Percentiles rank a stretch among this genome's conserved stretches.
Evolutionary conservation across 2,888 invertebrate species (phyloP).

Genomic region (Tromatobia lineatoria): DNA sequence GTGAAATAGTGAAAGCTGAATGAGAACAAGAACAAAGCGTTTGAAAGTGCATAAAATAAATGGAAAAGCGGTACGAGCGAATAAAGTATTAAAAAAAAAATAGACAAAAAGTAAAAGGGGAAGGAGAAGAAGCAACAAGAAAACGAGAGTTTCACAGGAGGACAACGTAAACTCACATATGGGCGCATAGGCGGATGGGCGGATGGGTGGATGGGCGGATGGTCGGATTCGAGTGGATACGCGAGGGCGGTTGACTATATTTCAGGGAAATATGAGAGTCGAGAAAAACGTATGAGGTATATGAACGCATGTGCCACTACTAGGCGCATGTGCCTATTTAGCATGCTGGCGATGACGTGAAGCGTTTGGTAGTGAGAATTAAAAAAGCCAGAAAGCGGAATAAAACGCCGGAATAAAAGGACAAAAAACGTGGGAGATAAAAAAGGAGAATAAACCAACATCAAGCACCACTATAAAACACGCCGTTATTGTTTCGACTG

Average conservation of each 20-base stretch:
- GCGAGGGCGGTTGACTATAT: conserved; percentile 10
- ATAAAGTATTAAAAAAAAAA: conserved; percentile 10
- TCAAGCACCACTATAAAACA: conserved; percentile 48
- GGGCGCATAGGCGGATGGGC: background rate
- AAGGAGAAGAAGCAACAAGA: background rate
- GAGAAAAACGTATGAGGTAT: conserved; percentile 13
- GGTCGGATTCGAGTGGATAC: conserved; percentile 11
- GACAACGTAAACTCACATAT: conserved; percentile 19
- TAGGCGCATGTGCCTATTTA: background rate
- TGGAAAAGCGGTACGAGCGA: conserved; percentile 36
- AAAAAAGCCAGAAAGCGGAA: conserved; percentile 22
- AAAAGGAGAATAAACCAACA: conserved; percentile 26
- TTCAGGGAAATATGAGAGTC: conserved; percentile 31
- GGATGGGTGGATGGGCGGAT: background rate
- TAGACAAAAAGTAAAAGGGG: background rate
- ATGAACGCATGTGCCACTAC: background rate
- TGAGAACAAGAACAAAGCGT: background rate
- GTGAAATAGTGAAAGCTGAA: background rate
- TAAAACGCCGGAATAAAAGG: conserved; percentile 29
- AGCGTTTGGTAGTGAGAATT: conserved; percentile 19
- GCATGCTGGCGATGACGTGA: conserved; percentile 39
- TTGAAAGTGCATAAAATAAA: conserved; percentile 14
- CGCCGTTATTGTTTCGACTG: conserved; percentile 51
- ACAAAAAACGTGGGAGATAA: background rate
- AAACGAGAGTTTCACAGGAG: conserved; percentile 16